Evolutionary conservation across 2,797 vertebrate genomes (phyloP).

Genomic region (Catamblyrhynchus diadema): DNA sequence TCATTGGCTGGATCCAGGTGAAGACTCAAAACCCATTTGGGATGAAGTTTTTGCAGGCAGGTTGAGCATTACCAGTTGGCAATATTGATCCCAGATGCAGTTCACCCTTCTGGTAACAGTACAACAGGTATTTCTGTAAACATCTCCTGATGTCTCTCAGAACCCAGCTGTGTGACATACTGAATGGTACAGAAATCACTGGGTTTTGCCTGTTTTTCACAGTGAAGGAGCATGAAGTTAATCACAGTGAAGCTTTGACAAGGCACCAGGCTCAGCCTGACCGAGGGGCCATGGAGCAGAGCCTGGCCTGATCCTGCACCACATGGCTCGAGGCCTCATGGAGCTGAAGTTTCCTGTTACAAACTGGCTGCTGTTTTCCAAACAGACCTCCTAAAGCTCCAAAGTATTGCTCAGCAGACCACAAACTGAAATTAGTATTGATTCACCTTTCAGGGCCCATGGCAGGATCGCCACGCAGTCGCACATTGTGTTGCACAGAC

Average conservation of each 20-base stretch:
- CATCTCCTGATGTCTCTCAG: neutral
- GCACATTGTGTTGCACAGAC: neutral
- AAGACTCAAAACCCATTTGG: neutral
- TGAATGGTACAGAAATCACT: neutral
- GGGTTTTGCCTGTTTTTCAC: neutral
- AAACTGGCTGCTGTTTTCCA: neutral
- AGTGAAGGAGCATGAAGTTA: neutral
- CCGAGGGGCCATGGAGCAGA: neutral
- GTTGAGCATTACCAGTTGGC: neutral
- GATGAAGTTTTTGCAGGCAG: neutral
- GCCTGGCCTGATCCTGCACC: neutral
- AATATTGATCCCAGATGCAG: neutral
- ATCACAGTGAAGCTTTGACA: neutral
- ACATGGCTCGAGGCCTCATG: fast-evolving
- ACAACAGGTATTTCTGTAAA: neutral
- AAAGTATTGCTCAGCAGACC: neutral
- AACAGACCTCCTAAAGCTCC: neutral
- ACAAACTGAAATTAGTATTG: slow-evolving; percentile 14
- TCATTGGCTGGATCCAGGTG: neutral
- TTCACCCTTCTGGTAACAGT: neutral
- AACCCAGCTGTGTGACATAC: neutral
- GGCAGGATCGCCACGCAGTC: neutral
- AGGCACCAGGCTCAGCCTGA: neutral
- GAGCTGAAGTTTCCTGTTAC: neutral
- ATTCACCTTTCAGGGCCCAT: slow-evolving; percentile 5